These are phyloP conservation scores for Trissolcus japonicus DNA, from an alignment of 2,888 invertebrate genomes.

Conservation along the genomic window DNA sequence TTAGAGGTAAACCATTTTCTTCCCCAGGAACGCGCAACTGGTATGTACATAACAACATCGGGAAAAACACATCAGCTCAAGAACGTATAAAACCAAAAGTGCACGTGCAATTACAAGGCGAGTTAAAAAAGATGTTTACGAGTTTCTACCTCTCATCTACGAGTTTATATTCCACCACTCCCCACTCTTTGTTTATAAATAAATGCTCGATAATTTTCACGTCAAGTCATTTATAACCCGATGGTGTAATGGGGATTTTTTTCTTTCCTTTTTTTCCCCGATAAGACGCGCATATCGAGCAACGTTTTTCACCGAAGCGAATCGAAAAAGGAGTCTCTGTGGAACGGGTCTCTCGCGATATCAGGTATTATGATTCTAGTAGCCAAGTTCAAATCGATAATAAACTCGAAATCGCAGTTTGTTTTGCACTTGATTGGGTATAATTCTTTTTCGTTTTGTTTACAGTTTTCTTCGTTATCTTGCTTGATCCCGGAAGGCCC, in stretches of 20 bases:
- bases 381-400: slow-evolving; percentile 40
- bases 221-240: slow-evolving; percentile 15
- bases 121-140: slow-evolving; percentile 16
- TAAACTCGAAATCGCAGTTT: slow-evolving; percentile 36
- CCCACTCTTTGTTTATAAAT: not conserved
- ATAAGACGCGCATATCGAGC: not conserved
- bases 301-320: not conserved
- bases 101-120: not conserved
- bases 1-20: not conserved
- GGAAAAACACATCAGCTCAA: not conserved
- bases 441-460: not conserved
- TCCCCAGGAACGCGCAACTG: no score
- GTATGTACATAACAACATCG: not conserved
- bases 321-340: slow-evolving; percentile 11
- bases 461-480: not conserved
- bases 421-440: slow-evolving; percentile 4
- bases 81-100: slow-evolving; percentile 11
- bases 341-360: slow-evolving; percentile 5
- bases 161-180: slow-evolving; percentile 18
- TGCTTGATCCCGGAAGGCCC: not conserved
- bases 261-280: not conserved
- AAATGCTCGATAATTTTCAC: slow-evolving; percentile 20
- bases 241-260: not conserved
- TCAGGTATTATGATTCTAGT: slow-evolving; percentile 24
- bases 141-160: slow-evolving; percentile 10